These are phyloP conservation scores for Chamaetylas fuelleborni DNA, from an alignment of 2,113 vertebrate species.

Conservation along the genomic window DNA sequence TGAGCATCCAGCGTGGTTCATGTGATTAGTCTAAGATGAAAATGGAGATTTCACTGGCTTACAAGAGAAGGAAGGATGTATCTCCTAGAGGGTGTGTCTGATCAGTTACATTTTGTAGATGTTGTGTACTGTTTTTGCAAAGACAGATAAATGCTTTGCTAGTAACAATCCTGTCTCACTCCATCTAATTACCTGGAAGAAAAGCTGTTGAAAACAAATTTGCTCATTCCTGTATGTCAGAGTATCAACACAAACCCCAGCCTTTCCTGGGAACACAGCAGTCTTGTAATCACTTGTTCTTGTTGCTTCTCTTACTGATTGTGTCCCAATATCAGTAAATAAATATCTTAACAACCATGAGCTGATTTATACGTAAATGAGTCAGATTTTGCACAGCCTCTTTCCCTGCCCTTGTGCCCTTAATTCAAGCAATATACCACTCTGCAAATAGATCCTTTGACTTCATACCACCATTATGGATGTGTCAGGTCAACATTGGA, in stretches of 20 bases:
- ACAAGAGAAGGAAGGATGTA: constrained; percentile 26
- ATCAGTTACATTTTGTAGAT: constrained; percentile 2
- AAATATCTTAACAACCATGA: background rate
- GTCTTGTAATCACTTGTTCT: background rate
- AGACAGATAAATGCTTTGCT: constrained; percentile 19
- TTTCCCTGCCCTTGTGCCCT: background rate
- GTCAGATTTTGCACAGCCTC: background rate
- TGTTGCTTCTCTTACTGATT: background rate
- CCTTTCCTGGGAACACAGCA: background rate
- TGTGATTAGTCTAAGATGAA: background rate
- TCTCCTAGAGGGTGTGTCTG: constrained; percentile 16
- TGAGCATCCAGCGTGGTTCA: background rate
- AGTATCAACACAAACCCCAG: background rate
- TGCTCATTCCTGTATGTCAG: background rate
- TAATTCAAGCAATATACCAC: background rate
- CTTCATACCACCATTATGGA: background rate
- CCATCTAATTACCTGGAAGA: background rate
- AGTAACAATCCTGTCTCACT: constrained; percentile 4
- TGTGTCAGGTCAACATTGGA: background rate
- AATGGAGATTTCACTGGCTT: constrained; percentile 7
- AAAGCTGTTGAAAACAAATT: constrained; percentile 49
- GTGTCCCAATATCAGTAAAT: background rate
- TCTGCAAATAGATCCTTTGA: background rate
- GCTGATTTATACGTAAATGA: background rate
- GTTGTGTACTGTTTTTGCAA: background rate